Base-by-base conservation (phyloP, 2,888 invertebrate genomes). In the Napeogenes inachia region DNA sequence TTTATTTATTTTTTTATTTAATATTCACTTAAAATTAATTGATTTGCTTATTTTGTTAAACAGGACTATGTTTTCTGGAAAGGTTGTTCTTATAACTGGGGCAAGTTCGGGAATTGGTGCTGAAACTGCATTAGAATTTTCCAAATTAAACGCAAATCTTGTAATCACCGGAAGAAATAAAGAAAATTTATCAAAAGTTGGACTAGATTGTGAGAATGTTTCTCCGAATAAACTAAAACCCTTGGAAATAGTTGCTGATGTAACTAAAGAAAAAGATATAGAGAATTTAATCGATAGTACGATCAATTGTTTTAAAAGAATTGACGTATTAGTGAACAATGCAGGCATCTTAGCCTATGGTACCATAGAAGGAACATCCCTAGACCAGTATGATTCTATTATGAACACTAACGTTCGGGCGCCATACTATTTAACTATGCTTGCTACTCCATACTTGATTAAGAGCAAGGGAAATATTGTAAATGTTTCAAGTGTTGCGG, bases 401-500 rank as follows among this genome's bases (percentile, higher is more conserved):
- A 95, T 98, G 92, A 94, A 95, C 71, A 92, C 94, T 3, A 98
- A 98, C 80, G 93, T 96, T 0, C 92, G 96, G 70, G 91, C 93
- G 0, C 82, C 94, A 6, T 95, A 94, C 77, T 92, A 95, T 62
- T 81, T 98, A 68, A 97, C 97, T 0, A 95, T 94, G 92, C 79
- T 97, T 66, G 96, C 96, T 54, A 93, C 95, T 0, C 98, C 98
- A 2, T 93, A 97, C 84, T 89, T 99, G 6, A 90, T 95, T 4
- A 91, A 94, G 84, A 92, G 93, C 0, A 95, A 96, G 82, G 97
- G 97, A 30, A 95, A 92, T 72, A 94, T 98, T 72, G 97, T 99
- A 0, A 99, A 98, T 81, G 95, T 99, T 0, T 98, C 98, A 3
- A 98, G 98, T 81, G 96, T 98, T 0, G 95, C 94, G 73, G 99